phyloP scores from a whole-genome alignment of 1,140 invertebrate species.

The Listronotus oregonensis region DNA sequence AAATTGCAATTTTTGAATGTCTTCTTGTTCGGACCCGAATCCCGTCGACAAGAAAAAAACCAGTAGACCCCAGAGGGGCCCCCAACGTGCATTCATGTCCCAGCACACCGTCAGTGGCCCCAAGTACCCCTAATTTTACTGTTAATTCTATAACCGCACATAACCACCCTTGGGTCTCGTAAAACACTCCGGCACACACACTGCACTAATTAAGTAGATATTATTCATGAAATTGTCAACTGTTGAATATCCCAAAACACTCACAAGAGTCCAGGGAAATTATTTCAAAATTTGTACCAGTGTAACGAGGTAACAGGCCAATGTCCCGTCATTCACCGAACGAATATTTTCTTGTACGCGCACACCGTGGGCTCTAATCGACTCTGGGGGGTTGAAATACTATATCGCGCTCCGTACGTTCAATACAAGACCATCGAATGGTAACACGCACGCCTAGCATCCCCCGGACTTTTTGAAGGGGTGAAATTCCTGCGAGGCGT shows the following conservation, averaged over 20 bases:
- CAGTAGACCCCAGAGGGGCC: conserved; percentile 40
- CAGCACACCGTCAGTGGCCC: conserved; percentile 37
- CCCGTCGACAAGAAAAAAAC: conserved; percentile 34
- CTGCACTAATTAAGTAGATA: conserved; percentile 44
- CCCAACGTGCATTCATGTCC: conserved; percentile 38
- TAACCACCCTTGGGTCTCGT: conserved; percentile 44
- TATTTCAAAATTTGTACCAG: not conserved
- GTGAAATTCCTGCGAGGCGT: conserved; percentile 4
- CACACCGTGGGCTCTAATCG: conserved; percentile 38
- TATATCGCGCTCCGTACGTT: conserved; percentile 42
- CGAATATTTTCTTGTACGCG: conserved; percentile 33
- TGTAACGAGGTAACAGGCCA: conserved; percentile 18
- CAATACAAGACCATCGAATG: conserved; percentile 48
- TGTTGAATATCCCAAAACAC: conserved; percentile 41
- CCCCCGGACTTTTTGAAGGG: conserved; percentile 19
- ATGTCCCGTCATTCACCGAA: conserved; percentile 20
- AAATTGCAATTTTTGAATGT: conserved; percentile 44
- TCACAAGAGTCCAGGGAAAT: conserved; percentile 1
- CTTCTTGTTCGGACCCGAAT: conserved; percentile 35
- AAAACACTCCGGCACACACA: conserved; percentile 46
- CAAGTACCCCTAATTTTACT: conserved; percentile 23
- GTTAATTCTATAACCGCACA: conserved; percentile 38
- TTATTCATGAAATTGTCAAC: conserved; percentile 49
- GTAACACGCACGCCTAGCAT: conserved; percentile 31
- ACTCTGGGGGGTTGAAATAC: conserved; percentile 45